Evolutionary conservation across 92 coral and sea anemone species (phyloP).

Genomic region (Porites cylindrica): DNA sequence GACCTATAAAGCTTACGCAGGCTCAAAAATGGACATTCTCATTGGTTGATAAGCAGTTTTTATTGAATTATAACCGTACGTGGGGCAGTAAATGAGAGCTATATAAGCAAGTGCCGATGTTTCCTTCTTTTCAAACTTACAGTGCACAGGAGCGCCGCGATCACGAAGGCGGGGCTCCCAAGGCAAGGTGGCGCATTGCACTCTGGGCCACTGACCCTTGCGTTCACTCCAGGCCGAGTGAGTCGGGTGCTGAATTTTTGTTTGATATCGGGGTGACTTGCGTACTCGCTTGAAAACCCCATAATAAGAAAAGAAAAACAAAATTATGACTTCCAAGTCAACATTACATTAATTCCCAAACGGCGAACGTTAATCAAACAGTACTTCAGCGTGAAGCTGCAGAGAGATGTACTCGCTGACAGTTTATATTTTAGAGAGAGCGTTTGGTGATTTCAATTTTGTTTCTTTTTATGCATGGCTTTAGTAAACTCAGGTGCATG

Average conservation of each 20-base stretch:
- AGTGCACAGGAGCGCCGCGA: constrained; percentile 83
- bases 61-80: background rate
- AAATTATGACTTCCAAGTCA: no score
- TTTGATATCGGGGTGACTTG: constrained; percentile 62
- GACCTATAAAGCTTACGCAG: background rate
- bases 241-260: constrained; percentile 80
- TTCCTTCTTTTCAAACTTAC: constrained; percentile 61
- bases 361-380: no score
- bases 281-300: constrained; percentile 75
- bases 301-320: background rate
- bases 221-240: constrained; percentile 80
- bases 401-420: no score
- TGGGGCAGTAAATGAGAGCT: background rate
- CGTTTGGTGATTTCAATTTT: no score
- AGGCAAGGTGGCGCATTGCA: constrained; percentile 68
- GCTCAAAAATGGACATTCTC: background rate
- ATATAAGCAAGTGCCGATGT: constrained; percentile 49
- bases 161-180: constrained; percentile 80
- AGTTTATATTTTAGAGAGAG: no score
- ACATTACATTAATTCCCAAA: no score
- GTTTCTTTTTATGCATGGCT: no score
- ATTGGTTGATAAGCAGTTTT: constrained; percentile 14
- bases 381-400: no score
- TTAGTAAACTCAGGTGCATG: no score
- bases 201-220: constrained; percentile 76